Percentiles rank a stretch among this genome's conserved stretches.
Conservation (phyloP, 2,888 invertebrate genomes). For the Catocala sponsa region DNA sequence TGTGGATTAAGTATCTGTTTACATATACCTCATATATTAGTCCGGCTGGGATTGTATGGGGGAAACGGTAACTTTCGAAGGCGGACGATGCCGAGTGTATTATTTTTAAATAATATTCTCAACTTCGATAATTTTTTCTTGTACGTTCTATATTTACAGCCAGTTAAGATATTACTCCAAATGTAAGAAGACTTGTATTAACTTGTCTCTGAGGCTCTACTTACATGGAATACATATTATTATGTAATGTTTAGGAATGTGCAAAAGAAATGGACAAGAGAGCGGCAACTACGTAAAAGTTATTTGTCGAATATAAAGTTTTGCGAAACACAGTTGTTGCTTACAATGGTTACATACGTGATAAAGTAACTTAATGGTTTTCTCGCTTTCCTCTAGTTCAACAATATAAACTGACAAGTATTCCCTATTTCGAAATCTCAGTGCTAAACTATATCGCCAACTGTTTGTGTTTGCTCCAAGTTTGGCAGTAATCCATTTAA, state of each 20-base stretch:
- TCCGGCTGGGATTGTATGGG: too few species aligned
- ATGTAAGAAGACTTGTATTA: too few species aligned
- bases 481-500: conserved; percentile 74
- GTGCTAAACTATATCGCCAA: conserved; percentile 61
- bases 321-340: conserved; percentile 26
- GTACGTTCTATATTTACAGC: too few species aligned
- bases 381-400: conserved; percentile 28
- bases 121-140: too few species aligned
- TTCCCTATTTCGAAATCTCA: conserved; percentile 51
- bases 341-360: conserved; percentile 37
- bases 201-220: too few species aligned
- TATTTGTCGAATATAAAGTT: conserved; percentile 49
- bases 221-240: too few species aligned
- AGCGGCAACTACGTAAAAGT: conserved; percentile 10
- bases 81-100: too few species aligned
- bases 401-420: conserved; percentile 54
- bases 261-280: conserved; percentile 13
- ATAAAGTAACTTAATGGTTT: conserved; percentile 47
- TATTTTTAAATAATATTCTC: too few species aligned
- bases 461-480: conserved; percentile 63
- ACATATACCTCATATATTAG: too few species aligned
- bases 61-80: too few species aligned
- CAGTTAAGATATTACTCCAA: too few species aligned
- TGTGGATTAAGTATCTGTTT: too few species aligned
- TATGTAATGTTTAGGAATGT: background rate